A percentile compares a stretch with the other conserved stretches of the same genome.
Conservation (phyloP, 2,888 invertebrate genomes). For the Azorinus chamasolen region DNA sequence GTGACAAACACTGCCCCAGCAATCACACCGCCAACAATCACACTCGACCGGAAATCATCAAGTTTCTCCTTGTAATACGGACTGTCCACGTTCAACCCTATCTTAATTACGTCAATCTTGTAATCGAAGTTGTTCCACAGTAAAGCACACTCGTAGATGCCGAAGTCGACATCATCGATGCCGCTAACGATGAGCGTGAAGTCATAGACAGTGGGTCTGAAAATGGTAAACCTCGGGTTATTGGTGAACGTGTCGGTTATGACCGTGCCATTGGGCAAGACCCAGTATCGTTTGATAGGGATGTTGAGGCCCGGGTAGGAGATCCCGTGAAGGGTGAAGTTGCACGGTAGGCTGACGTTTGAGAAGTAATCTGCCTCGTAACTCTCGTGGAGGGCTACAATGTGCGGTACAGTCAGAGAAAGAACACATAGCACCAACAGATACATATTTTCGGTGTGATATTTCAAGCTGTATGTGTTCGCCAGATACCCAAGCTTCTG, state of each 20-base stretch:
- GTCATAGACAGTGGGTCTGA: slow-evolving; percentile 35
- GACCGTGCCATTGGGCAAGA: slow-evolving; percentile 50
- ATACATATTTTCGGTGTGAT: too few species aligned
- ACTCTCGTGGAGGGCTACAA: slow-evolving; percentile 26
- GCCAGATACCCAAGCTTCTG: too few species aligned
- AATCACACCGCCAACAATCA: slow-evolving; percentile 45
- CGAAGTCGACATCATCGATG: slow-evolving; percentile 67
- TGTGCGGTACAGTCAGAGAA: too few species aligned
- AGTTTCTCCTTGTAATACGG: slow-evolving; percentile 47
- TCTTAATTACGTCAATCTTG: slow-evolving; percentile 33
- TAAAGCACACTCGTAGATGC: slow-evolving; percentile 68
- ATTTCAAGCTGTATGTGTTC: too few species aligned
- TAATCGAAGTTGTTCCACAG: slow-evolving; percentile 60
- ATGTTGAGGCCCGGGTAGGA: slow-evolving; percentile 38
- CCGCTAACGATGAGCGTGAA: slow-evolving; percentile 45
- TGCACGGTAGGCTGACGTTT: slow-evolving; percentile 55
- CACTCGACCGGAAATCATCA: slow-evolving; percentile 32
- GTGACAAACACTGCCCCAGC: slow-evolving; percentile 42
- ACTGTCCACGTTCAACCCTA: slow-evolving; percentile 57
- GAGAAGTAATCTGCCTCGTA: slow-evolving; percentile 48
- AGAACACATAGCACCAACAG: too few species aligned
- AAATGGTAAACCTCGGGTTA: slow-evolving; percentile 12
- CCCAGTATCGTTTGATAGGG: slow-evolving; percentile 58
- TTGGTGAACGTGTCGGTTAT: slow-evolving; percentile 25
- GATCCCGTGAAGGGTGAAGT: slow-evolving; percentile 42